Percentiles rank a stretch among this genome's conserved stretches.
These are phyloP conservation scores for Thymelicus sylvestris DNA, from an alignment of 2,888 invertebrate species.

Conservation along the genomic window DNA sequence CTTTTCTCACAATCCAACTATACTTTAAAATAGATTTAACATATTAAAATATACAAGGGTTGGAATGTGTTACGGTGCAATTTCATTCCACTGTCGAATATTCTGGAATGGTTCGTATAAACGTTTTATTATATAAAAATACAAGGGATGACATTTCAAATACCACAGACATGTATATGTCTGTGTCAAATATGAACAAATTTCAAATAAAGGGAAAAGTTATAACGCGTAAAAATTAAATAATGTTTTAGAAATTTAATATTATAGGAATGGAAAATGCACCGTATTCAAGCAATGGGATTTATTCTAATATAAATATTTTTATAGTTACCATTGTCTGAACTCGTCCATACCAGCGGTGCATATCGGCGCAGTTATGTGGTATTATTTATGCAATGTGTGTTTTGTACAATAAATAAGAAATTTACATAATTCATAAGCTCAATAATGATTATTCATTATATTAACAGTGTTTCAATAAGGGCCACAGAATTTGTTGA, in stretches of 20 bases:
- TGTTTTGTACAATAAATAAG: slow-evolving; percentile 41
- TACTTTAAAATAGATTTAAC: not conserved
- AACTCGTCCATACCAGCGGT: slow-evolving; percentile 84
- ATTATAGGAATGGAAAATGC: slow-evolving; percentile 38
- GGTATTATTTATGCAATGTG: slow-evolving; percentile 55
- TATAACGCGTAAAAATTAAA: not conserved
- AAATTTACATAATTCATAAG: slow-evolving; percentile 9
- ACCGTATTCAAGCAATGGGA: slow-evolving; percentile 21
- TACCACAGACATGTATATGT: too few species aligned
- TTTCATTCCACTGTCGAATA: not conserved
- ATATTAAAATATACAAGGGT: too few species aligned
- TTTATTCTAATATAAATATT: slow-evolving; percentile 33
- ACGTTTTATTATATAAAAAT: too few species aligned
- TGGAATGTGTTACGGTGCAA: slow-evolving; percentile 10
- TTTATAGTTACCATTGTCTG: slow-evolving; percentile 68
- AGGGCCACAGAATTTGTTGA: not conserved
- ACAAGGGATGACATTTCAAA: too few species aligned
- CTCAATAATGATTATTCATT: not conserved
- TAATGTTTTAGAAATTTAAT: not conserved
- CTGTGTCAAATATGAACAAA: too few species aligned
- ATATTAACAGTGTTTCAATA: not conserved
- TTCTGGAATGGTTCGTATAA: too few species aligned
- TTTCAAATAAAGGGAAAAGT: not conserved
- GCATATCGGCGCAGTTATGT: slow-evolving; percentile 75
- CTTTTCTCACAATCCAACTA: slow-evolving; percentile 2